Evolutionary conservation across 1,140 invertebrate genomes (phyloP), one percentile per base, ranked within the genome.

Genomic region (Pantala flavescens): DNA sequence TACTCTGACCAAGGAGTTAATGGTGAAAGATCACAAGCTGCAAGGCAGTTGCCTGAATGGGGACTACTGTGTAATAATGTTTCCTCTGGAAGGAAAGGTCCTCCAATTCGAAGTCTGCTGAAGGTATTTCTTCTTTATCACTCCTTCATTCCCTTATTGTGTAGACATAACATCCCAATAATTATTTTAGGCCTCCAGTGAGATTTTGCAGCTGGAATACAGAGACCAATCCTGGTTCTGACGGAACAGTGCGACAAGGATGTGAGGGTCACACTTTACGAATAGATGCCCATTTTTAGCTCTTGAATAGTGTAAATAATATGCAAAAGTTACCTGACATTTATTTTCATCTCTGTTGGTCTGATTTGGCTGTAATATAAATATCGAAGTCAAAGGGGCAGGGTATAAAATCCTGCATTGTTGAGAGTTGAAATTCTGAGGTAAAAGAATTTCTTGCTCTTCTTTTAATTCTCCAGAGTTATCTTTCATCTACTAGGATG

Each of bases 211-310:
- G 49, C 49, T 63, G 49, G n/a, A 63, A 63, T 63, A 63, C 14
- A 14, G n/a, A 63, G 49, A 63, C 49, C 49, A 63, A 19, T 63
- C n/a, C 49, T 63, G 49, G 49, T 63, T 63, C n/a, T 3, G 12
- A 63, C 3, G 12, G 28, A 36, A 63, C 49, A 63, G 49, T 63
- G 49, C 49, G 12, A 63, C 49, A 21, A 19, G n/a, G 49, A 12
- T 63, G 49, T 63, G 49, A 63, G 49, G 12, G 49, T 63, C 49
- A 12, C 49, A 63, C 49, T 63, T 63, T 16, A 63, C 12, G 49
- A 63, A 63, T 63, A 63, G 49, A 63, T 63, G 49, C 49, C 49
- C 49, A 21, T 63, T 63, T 63, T 63, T 63, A 63, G 49, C 49
- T 21, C 3, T 63, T 63, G 49, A 63, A 63, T 63, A 63, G 49